Evolutionary conservation across 2,797 vertebrate genomes (phyloP), one percentile per base, ranked within the genome.

Genomic region (Caiman crocodilus): DNA sequence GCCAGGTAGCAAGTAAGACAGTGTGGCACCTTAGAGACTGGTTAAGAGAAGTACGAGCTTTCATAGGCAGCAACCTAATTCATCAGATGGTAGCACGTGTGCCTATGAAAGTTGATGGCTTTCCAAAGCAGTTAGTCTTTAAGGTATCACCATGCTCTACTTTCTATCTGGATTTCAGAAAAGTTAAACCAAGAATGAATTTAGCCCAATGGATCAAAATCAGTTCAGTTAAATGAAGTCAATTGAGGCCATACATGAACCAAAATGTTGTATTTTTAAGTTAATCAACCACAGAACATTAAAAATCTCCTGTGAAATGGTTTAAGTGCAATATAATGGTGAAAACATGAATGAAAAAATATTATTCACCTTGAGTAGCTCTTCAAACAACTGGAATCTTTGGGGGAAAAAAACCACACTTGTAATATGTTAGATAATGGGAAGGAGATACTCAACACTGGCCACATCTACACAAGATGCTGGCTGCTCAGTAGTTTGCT

Each of bases 301-400:
- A 94, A 95, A 86, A 94, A 90, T 94, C 69, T 96, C 94, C 90
- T 77, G 79, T 93, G 97, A 96, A 97, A 95, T 92, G 94, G 79
- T 92, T 95, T 95, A 95, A 97, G 92, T 94, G 89, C 85, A 95
- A 94, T 64, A 76, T 92, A 93, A 95, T 94, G 96, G 94, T 95
- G 90, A 95, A 94, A 95, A 92, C 85, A 67, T 12, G 42, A 96
- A 65, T 82, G 93, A 92, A 94, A 91, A 94, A 90, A 76, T 64
- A 92, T 91, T 96, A 60, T 96, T 97, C 93, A 67, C 28, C 95
- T 90, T 97, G 92, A 87, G 85, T 94, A 94, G 88, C 95, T 93
- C 79, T 96, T 80, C 94, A 96, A 94, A 97, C 91, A 94, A 94
- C 84, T 87, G 91, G 87, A 96, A 89, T 92, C 85, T 96, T 50